Evolutionary conservation across 2,113 vertebrate genomes (phyloP).

Genomic region (Rhinolophus ferrumequinum): DNA sequence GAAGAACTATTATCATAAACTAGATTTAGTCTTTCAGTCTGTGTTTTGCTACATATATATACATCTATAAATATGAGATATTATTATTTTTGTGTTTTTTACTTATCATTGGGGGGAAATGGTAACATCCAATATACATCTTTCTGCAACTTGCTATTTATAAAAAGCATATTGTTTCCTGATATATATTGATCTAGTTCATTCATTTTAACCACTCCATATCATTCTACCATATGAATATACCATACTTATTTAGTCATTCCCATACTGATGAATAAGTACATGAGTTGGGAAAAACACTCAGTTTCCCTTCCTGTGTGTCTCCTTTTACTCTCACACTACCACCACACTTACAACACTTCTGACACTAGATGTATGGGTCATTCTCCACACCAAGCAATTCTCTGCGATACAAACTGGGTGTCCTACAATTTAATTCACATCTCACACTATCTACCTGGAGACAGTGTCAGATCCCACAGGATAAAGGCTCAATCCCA

Average conservation of each 20-base stretch:
- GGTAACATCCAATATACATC: neutral
- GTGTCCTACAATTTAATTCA: neutral
- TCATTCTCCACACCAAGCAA: neutral
- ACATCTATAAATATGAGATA: neutral
- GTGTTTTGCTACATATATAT: neutral
- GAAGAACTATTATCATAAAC: neutral
- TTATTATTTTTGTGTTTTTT: neutral
- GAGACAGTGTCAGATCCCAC: neutral
- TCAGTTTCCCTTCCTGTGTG: neutral
- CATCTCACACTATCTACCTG: neutral
- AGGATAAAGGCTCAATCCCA: neutral
- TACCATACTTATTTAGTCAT: neutral
- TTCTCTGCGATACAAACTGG: neutral
- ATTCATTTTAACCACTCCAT: neutral
- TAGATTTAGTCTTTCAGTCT: neutral
- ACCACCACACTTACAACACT: neutral
- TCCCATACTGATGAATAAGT: neutral
- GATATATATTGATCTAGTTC: neutral
- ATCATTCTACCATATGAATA: neutral
- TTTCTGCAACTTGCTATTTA: neutral
- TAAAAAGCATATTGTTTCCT: neutral
- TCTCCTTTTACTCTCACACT: neutral
- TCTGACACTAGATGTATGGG: neutral
- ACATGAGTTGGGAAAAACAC: neutral
- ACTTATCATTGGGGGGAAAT: neutral